Evolutionary conservation across 2,888 invertebrate genomes (phyloP).

Genomic region (Psococerastis gibbosa): DNA sequence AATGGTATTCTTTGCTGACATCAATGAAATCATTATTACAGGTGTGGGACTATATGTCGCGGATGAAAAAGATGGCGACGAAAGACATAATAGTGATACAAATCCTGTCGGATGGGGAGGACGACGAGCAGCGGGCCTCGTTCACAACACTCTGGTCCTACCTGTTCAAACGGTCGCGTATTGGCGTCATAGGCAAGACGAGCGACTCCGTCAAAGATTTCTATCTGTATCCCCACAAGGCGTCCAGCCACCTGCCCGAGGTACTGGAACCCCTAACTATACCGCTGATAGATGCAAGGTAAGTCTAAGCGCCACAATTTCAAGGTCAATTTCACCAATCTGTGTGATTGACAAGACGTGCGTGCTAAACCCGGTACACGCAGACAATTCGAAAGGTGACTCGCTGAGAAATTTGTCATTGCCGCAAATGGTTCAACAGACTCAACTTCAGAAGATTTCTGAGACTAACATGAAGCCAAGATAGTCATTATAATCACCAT

Average conservation of each 20-base stretch:
- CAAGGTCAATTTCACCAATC: not conserved
- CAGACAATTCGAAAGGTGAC: too few relatives aligned
- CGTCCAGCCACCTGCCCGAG: constrained; percentile 47
- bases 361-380: too few relatives aligned
- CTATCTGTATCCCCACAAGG: constrained; percentile 73
- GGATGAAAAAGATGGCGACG: constrained; percentile 70
- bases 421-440: too few relatives aligned
- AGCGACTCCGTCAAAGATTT: constrained; percentile 72
- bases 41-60: constrained; percentile 76
- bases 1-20: too few relatives aligned
- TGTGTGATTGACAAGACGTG: not conserved
- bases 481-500: too few relatives aligned
- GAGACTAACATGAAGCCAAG: too few relatives aligned
- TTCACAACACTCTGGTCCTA: constrained; percentile 77
- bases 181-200: constrained; percentile 68
- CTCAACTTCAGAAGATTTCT: too few relatives aligned
- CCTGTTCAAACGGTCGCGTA: constrained; percentile 59
- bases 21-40: too few relatives aligned
- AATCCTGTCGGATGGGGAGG: constrained; percentile 46
- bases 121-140: constrained; percentile 64
- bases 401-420: too few relatives aligned
- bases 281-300: constrained; percentile 32
- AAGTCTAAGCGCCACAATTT: constrained; percentile 12
- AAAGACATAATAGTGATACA: constrained; percentile 74
- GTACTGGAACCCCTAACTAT: constrained; percentile 49